Base-by-base conservation (phyloP, 2,797 vertebrate species). In the Sibirionetta formosa region DNA sequence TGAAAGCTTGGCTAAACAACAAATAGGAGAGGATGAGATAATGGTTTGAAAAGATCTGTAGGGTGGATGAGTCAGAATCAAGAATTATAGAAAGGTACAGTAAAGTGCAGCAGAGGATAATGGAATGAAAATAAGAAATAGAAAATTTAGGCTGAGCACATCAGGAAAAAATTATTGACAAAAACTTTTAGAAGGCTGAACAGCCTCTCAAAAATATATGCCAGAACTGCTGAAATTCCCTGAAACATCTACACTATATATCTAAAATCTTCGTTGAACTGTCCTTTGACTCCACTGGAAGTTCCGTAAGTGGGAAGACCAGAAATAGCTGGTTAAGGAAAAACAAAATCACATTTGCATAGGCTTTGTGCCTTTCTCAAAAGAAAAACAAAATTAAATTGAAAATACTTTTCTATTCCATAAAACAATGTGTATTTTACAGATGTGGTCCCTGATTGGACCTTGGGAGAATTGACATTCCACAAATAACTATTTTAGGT, bases 1-100 rank as follows among this genome's bases (percentile, higher is more conserved):
- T 36, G 77, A 93, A 93, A 94, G n/a, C 73, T 48, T 91, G 38
- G 60, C 22, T 94, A 86, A 92, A 82, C 81, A 93, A 85, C 72
- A 95, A 93, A 72, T 22, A 80, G 54, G 35, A 31, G 18, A 84
- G 33, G 46, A 93, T 85, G 65, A 97, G 76, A 17, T 82, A 92
- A 93, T 8, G 15, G 35, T 90, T 94, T 90, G 18, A 64, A 81
- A 20, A 68, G 14, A 54, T 82, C 69, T 88, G 69, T 63, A 60
- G 44, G 31, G 14, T 61, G 26, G 36, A 78, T 38, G 57, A 93
- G 64, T 35, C 75, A 92, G 48, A 88, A 75, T 42, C 36, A 82
- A 87, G 23, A 57, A 71, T 73, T 85, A 75, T 31, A 36, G 48
- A 76, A 84, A 88, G 36, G 51, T 79, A 69, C 20, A 81, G 18